These are phyloP conservation scores for Trachops cirrhosus DNA, from an alignment of 2,797 vertebrate genomes.

Conservation along the genomic window DNA sequence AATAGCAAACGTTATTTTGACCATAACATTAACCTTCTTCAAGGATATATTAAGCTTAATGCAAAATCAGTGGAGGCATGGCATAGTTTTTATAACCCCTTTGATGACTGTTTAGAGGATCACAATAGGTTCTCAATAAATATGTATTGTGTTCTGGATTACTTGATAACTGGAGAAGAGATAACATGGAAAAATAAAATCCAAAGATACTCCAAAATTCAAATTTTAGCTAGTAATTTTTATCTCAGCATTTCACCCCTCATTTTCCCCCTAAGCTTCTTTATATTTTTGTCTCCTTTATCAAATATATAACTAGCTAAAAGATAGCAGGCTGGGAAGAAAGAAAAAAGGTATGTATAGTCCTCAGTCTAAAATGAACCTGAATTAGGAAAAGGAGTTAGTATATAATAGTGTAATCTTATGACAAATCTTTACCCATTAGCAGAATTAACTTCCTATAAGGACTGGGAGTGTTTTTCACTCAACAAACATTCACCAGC, in stretches of 20 bases:
- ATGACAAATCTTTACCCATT: background rate
- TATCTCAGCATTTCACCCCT: background rate
- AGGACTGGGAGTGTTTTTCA: background rate
- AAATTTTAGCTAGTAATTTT: slow-evolving; percentile 1
- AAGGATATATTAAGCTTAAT: background rate
- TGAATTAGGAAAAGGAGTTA: background rate
- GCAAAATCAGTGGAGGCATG: background rate
- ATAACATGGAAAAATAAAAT: slow-evolving; percentile 13
- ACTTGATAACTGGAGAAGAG: background rate
- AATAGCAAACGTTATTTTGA: background rate
- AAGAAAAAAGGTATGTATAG: background rate
- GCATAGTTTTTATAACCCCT: background rate
- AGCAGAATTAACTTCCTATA: background rate
- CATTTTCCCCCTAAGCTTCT: background rate
- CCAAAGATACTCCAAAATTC: background rate
- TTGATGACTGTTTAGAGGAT: background rate
- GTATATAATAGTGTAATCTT: background rate
- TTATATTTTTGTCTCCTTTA: slow-evolving; percentile 3
- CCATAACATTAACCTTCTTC: background rate
- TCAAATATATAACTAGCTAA: background rate
- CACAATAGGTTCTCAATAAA: background rate
- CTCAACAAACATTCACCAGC: background rate
- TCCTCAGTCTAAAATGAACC: background rate
- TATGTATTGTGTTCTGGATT: background rate
- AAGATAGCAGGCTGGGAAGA: background rate